A percentile compares a stretch with the other conserved stretches of the same genome.
These are phyloP conservation scores for Siniperca chuatsi DNA, from an alignment of 2,113 vertebrate genomes.

Conservation along the genomic window DNA sequence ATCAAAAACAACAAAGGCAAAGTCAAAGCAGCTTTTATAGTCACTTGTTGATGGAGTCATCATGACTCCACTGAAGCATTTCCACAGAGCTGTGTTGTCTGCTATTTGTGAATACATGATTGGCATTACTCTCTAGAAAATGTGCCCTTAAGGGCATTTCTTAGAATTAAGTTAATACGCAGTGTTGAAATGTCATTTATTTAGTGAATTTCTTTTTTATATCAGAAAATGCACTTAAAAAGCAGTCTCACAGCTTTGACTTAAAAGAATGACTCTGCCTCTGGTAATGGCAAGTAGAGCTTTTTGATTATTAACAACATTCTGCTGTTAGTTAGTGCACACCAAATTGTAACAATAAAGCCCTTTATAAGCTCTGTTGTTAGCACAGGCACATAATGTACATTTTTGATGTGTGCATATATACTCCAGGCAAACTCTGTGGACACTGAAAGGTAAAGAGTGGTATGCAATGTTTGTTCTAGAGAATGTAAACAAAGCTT, in stretches of 20 bases:
- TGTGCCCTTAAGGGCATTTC: slow-evolving; percentile 42
- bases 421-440: slow-evolving; percentile 1
- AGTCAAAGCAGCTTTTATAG: slow-evolving; percentile 36
- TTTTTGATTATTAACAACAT: slow-evolving; percentile 53
- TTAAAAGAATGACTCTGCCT: slow-evolving; percentile 53
- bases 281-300: slow-evolving; percentile 45
- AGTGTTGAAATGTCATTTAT: slow-evolving; percentile 47
- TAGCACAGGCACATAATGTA: background rate
- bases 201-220: slow-evolving; percentile 42
- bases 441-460: slow-evolving; percentile 5
- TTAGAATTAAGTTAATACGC: slow-evolving; percentile 31
- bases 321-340: slow-evolving; percentile 49
- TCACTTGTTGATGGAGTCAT: slow-evolving; percentile 37
- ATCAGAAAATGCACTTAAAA: slow-evolving; percentile 44
- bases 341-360: slow-evolving; percentile 17
- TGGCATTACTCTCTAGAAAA: slow-evolving; percentile 26
- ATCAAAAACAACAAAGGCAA: slow-evolving; percentile 17
- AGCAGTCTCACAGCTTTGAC: slow-evolving; percentile 26
- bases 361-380: slow-evolving; percentile 6
- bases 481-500: slow-evolving; percentile 19
- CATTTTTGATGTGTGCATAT: background rate
- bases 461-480: background rate
- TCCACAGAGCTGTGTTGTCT: slow-evolving; percentile 17
- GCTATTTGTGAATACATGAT: slow-evolving; percentile 13
- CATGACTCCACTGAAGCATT: slow-evolving; percentile 7